Evolutionary conservation across 2,888 invertebrate species (phyloP), one percentile per base, ranked within the genome.

Genomic region (Galerucella nymphaeae): DNA sequence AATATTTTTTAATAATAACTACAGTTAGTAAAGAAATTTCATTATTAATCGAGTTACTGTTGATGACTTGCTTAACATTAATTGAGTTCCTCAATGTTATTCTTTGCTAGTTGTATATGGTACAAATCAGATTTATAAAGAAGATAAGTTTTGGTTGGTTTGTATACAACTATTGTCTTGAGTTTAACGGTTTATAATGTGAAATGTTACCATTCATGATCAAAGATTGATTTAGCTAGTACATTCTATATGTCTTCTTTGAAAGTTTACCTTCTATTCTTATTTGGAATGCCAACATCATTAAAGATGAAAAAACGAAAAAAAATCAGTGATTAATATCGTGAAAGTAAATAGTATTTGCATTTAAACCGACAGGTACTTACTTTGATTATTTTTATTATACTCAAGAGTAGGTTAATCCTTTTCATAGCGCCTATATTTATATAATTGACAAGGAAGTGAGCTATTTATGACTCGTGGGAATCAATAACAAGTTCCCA

Each of bases 291-390:
- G 23, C 42, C 23, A 30, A 58, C 38, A 38, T 30, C 14, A 59
- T 59, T 59, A 59, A 38, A 38, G 14, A n/a, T 10, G 53, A 53
- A 16, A 53, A 45, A 13, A 2, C 13, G 2, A n/a, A 9, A 3
- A 62, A 61, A 18, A 62, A 42, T 42, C 61, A 38, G 14, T 14
- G 42, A 62, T 62, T 62, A 42, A 62, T 62, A 41, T 20, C 42
- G 61, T 62, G 61, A 62, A 62, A 62, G 61, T 62, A 62, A 62
- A 62, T 16, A 16, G 42, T 59, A 38, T 59, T 59, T 59, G 59
- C n/a, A 59, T 18, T 30, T 30, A 5, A n/a, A 30, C 3, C n/a
- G 30, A 58, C 58, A 58, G 58, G 58, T 58, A 58, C 23, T 23
- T 30, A 23, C 61, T 62, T 38, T 16, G n/a, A 42, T 18, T 18